Base-by-base conservation (phyloP, 2,797 vertebrate species). In the Anguilla obscura region DNA sequence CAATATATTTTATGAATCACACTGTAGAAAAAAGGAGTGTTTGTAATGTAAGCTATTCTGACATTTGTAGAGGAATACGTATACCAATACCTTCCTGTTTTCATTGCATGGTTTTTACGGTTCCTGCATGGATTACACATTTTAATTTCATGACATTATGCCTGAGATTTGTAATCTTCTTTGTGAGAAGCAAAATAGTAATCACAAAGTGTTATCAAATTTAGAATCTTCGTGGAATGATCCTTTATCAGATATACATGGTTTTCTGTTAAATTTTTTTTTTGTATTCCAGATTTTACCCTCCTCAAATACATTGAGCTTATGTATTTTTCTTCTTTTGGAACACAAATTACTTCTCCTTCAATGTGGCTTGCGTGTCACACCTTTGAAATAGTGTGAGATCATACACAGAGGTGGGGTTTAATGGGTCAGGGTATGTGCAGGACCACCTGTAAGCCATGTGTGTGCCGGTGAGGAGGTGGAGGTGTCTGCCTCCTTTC, bases 381-480 rank as follows among this genome's bases (percentile, higher is more conserved):
- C 48, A 60, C 36, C 10, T 52, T 85, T 85, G 76, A 33, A 48
- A 84, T 45, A 54, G n/a, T 87, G 40, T 71, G 86, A 66, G 50
- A 84, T 80, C 18, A 7, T 60, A 63, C 56, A 85, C 63, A 71
- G 63, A 36, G 74, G 16, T 79, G 33, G 14, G 36, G 33, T 40
- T 40, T 58, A 71, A 52, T 76, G 45, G 84, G 54, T 36, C 30
- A 60, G 86, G 66, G 86, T 52, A 9, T 21, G 2, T 16, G 33
- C 7, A 14, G 50, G 71, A 10, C 84, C 88, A 89, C 84, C 58
- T 89, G 86, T 80, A 50, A 52, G 66, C 86, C 86, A 86, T 87
- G 56, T 63, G 86, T 82, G 48, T 40, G 52, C 86, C 63, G 33
- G 12, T 60, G 69, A 85, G 84, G 69, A 66, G 54, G 27, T 82